Evolutionary conservation across 2,888 invertebrate species (phyloP), one percentile per base, ranked within the genome.

Genomic region (Mechanitis mazaeus): DNA sequence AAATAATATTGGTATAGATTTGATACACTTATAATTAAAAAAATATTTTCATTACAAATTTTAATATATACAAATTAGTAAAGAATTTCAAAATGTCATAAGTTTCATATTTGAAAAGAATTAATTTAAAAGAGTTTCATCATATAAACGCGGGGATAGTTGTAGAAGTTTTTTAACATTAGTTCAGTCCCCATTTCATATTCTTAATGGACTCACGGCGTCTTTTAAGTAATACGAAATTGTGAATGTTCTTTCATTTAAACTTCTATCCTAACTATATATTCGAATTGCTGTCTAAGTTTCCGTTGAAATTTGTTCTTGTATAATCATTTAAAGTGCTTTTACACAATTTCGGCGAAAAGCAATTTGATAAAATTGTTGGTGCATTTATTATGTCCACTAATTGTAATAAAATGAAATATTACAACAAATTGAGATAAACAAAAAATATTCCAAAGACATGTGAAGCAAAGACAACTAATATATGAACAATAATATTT

Each of bases 191-290:
- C 75, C 77, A 77, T 79, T 83, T 82, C 78, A 81, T 81, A 78
- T 80, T 81, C 78, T 73, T 81, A 83, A 80, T 82, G 80, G 81
- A 80, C 76, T 80, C 75, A 78, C 78, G 76, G 75, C 73, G 65
- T 65, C 65, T 67, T 53, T 64, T 62, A 67, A 66, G 64, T 65
- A 67, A 68, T 59, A 66, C 64, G 56, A 68, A 68, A 66, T 64
- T 68, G 64, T 62, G 64, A 66, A 66, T 66, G 64, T 62, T 66
- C 64, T 62, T 66, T 64, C 66, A 64, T 68, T 68, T 63, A 64
- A 64, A 62, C 58, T 64, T 61, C 67, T 65, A 65, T 61, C 67
- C 57, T 55, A 67, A 65, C 67, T 65, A 61, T 64, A 64, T 66
- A 62, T 64, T 64, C 62, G 47, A 66, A 60, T 64, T 58, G 62